Evolutionary conservation across 2,888 invertebrate genomes (phyloP).

Genomic region (Torymus aiolomorphi): DNA sequence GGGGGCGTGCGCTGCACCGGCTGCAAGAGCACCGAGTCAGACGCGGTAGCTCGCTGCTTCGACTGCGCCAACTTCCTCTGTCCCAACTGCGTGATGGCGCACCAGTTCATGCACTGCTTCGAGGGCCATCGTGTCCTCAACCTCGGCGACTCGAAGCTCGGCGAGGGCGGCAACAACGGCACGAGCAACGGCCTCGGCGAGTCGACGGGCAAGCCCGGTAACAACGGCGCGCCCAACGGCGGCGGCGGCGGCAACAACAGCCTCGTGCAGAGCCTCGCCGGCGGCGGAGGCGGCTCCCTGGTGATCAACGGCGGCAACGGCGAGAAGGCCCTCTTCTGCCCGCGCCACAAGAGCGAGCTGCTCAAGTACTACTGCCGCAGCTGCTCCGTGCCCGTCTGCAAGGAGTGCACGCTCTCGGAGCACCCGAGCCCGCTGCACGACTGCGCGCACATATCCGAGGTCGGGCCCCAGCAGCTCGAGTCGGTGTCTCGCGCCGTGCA

Average conservation of each 20-base stretch:
- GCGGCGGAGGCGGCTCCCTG: slow-evolving; percentile 29
- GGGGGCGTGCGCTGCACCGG: slow-evolving; percentile 90
- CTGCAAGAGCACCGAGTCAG: slow-evolving; percentile 95
- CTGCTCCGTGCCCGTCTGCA: slow-evolving; percentile 94
- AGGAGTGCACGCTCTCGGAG: slow-evolving; percentile 94
- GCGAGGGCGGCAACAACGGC: neutral
- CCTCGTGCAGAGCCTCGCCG: slow-evolving; percentile 47
- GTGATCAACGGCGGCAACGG: slow-evolving; percentile 74
- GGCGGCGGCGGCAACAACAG: slow-evolving; percentile 3
- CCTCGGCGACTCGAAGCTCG: slow-evolving; percentile 81
- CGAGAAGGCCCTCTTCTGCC: slow-evolving; percentile 85
- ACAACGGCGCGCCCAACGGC: neutral
- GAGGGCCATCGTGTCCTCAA: slow-evolving; percentile 94
- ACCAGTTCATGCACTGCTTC: slow-evolving; percentile 99
- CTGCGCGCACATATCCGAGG: slow-evolving; percentile 90
- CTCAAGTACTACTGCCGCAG: slow-evolving; percentile 96
- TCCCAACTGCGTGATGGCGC: slow-evolving; percentile 98
- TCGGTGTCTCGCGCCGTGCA: slow-evolving; percentile 87
- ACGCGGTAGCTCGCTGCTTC: slow-evolving; percentile 96
- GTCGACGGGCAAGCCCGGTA: slow-evolving; percentile 65
- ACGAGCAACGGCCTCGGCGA: slow-evolving; percentile 13
- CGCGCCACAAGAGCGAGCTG: slow-evolving; percentile 92
- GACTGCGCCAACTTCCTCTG: slow-evolving; percentile 98
- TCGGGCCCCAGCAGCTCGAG: slow-evolving; percentile 88
- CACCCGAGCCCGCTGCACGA: slow-evolving; percentile 90